These are phyloP conservation scores for Champsocephalus esox DNA, from an alignment of 2,797 vertebrate genomes.

Conservation along the genomic window DNA sequence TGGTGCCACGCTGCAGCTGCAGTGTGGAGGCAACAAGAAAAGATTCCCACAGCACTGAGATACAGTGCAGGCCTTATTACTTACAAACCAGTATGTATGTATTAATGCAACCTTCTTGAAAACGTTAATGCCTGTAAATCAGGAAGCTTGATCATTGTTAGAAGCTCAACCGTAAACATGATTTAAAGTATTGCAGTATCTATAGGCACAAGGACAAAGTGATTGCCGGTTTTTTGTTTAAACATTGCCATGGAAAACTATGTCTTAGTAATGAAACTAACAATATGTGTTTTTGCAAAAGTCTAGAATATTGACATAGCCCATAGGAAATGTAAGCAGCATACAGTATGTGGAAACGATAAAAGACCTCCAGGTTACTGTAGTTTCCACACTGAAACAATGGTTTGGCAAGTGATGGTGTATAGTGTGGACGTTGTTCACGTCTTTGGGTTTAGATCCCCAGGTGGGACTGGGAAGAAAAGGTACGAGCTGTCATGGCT, in stretches of 20 bases:
- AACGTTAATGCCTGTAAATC: slow-evolving; percentile 11
- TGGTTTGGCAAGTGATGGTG: slow-evolving; percentile 1
- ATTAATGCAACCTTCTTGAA: slow-evolving; percentile 3
- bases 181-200: slow-evolving; percentile 26
- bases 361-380: not conserved
- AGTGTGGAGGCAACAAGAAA: slow-evolving; percentile 27
- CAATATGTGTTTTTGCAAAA: no score
- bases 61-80: not conserved
- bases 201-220: slow-evolving; percentile 3
- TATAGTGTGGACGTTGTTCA: slow-evolving; percentile 7
- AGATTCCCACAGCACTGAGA: slow-evolving; percentile 20
- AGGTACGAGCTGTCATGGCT: slow-evolving; percentile 45
- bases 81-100: slow-evolving; percentile 11
- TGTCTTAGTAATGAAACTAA: not conserved
- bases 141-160: not conserved
- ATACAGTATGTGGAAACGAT: slow-evolving; percentile 1
- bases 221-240: slow-evolving; percentile 22
- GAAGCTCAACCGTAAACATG: not conserved
- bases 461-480: slow-evolving; percentile 37
- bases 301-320: not conserved
- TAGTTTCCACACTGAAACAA: slow-evolving; percentile 10
- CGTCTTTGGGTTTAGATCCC: slow-evolving; percentile 21
- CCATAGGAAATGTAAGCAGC: not conserved
- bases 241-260: not conserved
- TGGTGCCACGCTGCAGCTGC: slow-evolving; percentile 24